phyloP scores from a whole-genome alignment of 2,797 vertebrate genomes.

The Notamacropus eugenii region DNA sequence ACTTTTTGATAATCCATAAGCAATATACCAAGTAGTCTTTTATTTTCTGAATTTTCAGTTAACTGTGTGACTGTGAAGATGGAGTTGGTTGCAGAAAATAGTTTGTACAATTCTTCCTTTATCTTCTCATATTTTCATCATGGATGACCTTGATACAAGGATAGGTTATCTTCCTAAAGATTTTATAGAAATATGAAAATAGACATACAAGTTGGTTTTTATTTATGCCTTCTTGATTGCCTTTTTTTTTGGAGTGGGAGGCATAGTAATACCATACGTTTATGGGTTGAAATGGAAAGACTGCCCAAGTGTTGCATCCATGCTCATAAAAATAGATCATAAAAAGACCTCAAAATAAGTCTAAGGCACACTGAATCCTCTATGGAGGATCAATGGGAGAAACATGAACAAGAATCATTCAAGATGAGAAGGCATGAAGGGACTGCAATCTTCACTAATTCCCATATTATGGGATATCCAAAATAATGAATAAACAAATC shows the following conservation, averaged over 20 bases:
- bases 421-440: not conserved
- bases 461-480: not conserved
- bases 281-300: not conserved
- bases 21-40: not conserved
- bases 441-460: not conserved
- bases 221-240: not conserved
- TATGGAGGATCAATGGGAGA: not conserved
- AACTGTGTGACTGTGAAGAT: not conserved
- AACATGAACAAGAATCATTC: not conserved
- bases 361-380: not conserved
- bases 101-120: not conserved
- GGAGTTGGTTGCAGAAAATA: not conserved
- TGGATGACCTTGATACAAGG: not conserved
- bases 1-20: not conserved
- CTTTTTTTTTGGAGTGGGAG: not conserved
- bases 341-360: not conserved
- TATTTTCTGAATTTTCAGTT: not conserved
- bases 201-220: not conserved
- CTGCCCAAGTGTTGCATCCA: not conserved
- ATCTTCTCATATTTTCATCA: not conserved
- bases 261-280: not conserved
- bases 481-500: not conserved
- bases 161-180: not conserved
- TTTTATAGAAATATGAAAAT: not conserved
- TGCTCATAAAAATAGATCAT: not conserved